Conservation (phyloP, 2,888 invertebrate species). For the Junonia oenone region DNA sequence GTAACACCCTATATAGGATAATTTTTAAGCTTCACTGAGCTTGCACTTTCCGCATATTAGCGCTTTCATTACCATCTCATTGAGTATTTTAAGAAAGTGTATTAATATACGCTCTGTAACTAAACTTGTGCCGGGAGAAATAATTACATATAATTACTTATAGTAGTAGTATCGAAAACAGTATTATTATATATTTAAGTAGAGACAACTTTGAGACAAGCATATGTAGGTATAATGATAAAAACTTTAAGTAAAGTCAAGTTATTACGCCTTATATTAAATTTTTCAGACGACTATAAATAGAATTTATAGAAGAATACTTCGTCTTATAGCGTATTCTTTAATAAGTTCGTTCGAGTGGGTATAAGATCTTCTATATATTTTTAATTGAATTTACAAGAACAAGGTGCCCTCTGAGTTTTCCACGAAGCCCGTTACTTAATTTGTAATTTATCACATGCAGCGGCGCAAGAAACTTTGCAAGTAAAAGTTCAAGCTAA, state of each 20-base stretch:
- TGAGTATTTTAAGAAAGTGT: background rate
- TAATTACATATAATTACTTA: no score
- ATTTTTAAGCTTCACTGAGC: constrained; percentile 1
- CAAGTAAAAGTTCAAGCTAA: background rate
- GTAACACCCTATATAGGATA: constrained; percentile 3
- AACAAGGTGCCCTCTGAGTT: constrained; percentile 1
- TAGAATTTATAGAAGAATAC: background rate
- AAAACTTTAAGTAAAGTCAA: no score
- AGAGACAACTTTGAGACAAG: no score
- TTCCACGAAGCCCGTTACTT: constrained; percentile 9
- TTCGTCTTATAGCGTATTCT: background rate
- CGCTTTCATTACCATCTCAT: background rate
- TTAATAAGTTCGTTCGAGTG: background rate
- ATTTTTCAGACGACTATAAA: no score
- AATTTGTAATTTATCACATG: constrained; percentile 14
- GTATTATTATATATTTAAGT: no score
- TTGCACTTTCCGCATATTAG: constrained; percentile 3
- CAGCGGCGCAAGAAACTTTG: constrained; percentile 4
- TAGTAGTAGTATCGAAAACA: no score
- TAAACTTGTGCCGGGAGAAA: no score
- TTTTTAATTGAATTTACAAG: constrained; percentile 10
- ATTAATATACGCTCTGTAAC: no score
- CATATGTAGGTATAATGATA: no score
- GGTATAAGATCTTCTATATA: background rate
- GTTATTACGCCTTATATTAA: no score